Evolutionary conservation across 2,113 vertebrate species (phyloP), one percentile per base, ranked within the genome.

Genomic region (Fukomys damarensis): DNA sequence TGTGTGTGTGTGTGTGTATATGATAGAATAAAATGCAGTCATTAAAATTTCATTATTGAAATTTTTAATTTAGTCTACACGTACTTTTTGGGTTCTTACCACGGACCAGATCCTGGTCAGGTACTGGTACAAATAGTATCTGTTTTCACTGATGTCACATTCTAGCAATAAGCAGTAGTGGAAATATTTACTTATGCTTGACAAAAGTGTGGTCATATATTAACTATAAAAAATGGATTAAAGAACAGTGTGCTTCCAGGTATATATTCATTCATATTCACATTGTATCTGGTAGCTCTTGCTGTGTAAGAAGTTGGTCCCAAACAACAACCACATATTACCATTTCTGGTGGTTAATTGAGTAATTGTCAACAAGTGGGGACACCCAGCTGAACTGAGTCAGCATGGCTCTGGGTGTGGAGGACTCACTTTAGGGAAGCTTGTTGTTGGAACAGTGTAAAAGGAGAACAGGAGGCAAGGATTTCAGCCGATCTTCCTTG

Each of bases 131-230:
- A 11, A 56, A 24, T 26, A 1, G 0, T 58, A 38, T 86, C 28
- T 96, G 20, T 32, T 92, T 84, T 90, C 54, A 17, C 3, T 17
- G 35, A 56, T 19, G 22, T 59, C 52, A 72, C 19, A 79, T 41
- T 65, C 59, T 74, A 83, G 0, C n/a, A 94, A 30, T 22, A 94
- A 94, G 17, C 11, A 77, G 32, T 92, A 90, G 56, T n/a, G 28
- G 30, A 92, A 96, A 77, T 79, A 85, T 79, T 93, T 74, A 68
- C 70, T 77, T 89, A 49, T 84, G 56, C 41, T 77, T 70, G 38
- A 77, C 43, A 54, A 58, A 88, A 70, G 20, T n/a, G 4, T 63
- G 30, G 35, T 80, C 24, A 68, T 54, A 58, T 14, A 38, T 79
- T 89, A 86, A 61, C 1, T 80, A 7, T 38, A 58, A 35, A 66